Conservation (phyloP, 1,140 invertebrate genomes). For the Drosophila erecta region DNA sequence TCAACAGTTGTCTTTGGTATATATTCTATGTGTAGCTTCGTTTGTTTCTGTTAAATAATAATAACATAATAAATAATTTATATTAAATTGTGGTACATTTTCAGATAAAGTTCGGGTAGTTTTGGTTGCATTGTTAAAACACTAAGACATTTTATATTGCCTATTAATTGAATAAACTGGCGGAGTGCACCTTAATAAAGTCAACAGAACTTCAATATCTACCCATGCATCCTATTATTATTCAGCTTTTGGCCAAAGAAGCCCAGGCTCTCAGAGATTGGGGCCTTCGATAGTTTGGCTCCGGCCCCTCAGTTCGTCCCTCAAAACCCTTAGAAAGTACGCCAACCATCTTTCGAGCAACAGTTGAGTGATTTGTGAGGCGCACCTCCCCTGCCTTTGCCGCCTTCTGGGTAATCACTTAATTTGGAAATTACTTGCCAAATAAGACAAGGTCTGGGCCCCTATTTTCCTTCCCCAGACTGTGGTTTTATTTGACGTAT, state of each 20-base stretch:
- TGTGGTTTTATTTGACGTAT: slow-evolving; percentile 10
- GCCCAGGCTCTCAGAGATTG: slow-evolving; percentile 7
- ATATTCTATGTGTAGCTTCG: no score
- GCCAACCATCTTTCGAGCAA: slow-evolving; percentile 22
- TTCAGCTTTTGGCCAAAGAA: slow-evolving; percentile 7
- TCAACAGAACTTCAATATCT: not conserved
- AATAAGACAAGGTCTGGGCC: slow-evolving; percentile 23
- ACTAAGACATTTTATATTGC: no score
- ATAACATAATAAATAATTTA: no score
- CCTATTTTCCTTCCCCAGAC: slow-evolving; percentile 1
- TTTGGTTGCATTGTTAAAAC: no score
- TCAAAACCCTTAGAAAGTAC: slow-evolving; percentile 1
- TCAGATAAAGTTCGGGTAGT: no score
- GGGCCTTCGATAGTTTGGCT: not conserved
- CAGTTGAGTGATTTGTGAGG: slow-evolving; percentile 58
- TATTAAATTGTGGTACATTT: no score
- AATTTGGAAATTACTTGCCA: slow-evolving; percentile 50
- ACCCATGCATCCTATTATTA: slow-evolving; percentile 6
- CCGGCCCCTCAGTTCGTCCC: no score
- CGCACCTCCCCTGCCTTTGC: slow-evolving; percentile 8
- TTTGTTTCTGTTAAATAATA: no score
- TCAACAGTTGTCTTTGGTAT: no score
- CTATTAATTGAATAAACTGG: no score
- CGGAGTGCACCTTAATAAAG: not conserved
- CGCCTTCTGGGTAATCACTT: slow-evolving; percentile 44